A percentile compares a stretch with the other conserved stretches of the same genome.
Conservation (phyloP, 2,888 invertebrate genomes). For the Leucozona laternaria region DNA sequence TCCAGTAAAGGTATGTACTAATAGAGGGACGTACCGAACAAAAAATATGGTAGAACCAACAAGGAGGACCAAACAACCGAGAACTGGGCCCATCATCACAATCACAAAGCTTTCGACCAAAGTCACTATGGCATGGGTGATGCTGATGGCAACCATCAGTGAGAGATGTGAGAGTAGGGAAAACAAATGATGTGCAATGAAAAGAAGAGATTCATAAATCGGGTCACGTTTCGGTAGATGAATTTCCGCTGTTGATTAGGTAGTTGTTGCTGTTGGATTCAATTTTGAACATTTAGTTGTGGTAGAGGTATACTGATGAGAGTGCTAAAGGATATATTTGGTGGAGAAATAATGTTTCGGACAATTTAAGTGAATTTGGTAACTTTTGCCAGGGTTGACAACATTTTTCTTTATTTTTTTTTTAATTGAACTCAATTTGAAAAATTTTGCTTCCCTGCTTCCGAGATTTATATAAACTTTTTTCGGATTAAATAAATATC, state of each 20-base stretch:
- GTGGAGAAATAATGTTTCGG: constrained; percentile 32
- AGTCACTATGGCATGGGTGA: constrained; percentile 17
- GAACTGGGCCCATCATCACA: constrained; percentile 15
- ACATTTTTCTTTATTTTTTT: background rate
- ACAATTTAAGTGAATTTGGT: constrained; percentile 46
- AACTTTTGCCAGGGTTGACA: background rate
- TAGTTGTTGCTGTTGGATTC: constrained; percentile 65
- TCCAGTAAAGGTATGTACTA: background rate
- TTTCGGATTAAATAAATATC: too few relatives aligned
- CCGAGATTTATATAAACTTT: too few relatives aligned
- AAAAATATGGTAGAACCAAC: constrained; percentile 34
- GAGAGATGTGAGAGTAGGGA: background rate
- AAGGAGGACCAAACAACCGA: background rate
- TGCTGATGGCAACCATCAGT: background rate
- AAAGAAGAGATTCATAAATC: constrained; percentile 66
- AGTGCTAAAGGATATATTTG: constrained; percentile 9
- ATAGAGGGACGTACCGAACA: background rate
- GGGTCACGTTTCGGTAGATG: constrained; percentile 69
- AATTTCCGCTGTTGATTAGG: constrained; percentile 71
- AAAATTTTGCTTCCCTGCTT: too few relatives aligned
- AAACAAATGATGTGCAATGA: constrained; percentile 64
- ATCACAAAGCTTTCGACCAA: constrained; percentile 1
- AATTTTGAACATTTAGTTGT: constrained; percentile 65
- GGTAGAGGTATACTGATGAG: constrained; percentile 6
- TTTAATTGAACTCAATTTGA: background rate